phyloP scores from a whole-genome alignment of 2,113 vertebrate genomes.

The Vidua macroura region DNA sequence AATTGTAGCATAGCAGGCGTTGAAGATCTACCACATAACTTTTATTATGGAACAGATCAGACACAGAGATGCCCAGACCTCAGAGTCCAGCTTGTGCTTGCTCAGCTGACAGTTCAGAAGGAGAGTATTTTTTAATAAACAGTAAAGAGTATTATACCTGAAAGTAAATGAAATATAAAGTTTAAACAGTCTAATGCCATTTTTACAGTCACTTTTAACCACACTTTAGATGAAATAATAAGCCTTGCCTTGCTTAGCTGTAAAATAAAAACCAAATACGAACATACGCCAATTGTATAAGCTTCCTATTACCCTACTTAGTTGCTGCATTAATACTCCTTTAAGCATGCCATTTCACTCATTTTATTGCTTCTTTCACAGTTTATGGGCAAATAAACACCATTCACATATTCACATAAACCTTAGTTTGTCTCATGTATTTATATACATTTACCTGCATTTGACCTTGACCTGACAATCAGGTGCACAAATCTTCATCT shows the following conservation, averaged over 20 bases:
- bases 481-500: background rate
- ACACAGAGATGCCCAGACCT: background rate
- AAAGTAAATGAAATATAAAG: background rate
- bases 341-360: background rate
- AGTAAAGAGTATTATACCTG: background rate
- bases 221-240: background rate
- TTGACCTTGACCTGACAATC: background rate
- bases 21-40: background rate
- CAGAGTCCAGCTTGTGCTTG: background rate
- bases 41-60: background rate
- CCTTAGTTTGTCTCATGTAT: background rate
- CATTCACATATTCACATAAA: background rate
- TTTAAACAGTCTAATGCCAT: background rate
- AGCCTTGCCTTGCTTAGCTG: background rate
- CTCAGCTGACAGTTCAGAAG: background rate
- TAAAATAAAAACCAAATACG: constrained; percentile 1
- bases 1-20: background rate
- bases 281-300: background rate
- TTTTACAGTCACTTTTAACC: constrained; percentile 12
- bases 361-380: background rate
- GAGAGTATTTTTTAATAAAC: background rate
- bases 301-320: background rate
- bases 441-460: background rate
- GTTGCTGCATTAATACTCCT: background rate
- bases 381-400: background rate